These are phyloP conservation scores for Stramonita haemastoma DNA, from an alignment of 2,888 invertebrate species.

Conservation along the genomic window DNA sequence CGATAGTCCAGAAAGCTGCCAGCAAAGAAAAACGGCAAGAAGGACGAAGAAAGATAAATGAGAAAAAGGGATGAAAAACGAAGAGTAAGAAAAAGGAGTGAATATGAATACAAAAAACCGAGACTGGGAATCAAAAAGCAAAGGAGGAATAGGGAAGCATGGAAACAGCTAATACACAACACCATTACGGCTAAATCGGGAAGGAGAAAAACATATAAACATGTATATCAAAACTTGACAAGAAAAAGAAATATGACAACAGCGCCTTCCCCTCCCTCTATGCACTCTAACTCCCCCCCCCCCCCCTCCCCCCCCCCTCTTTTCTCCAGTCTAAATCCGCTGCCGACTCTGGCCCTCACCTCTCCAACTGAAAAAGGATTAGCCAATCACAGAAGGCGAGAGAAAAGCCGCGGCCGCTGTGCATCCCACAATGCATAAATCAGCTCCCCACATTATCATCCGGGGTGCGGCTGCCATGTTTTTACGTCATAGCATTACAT, in stretches of 20 bases:
- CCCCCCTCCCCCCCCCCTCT: not conserved
- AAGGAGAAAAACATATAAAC: not conserved
- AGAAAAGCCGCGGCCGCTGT: not conserved
- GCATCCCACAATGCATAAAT: conserved; percentile 30
- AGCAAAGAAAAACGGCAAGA: no score
- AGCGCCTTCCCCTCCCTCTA: not conserved
- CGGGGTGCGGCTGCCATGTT: conserved; percentile 17
- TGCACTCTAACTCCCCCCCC: not conserved
- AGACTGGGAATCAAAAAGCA: not conserved
- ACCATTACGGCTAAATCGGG: not conserved
- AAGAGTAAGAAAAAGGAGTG: not conserved
- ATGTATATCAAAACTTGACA: not conserved
- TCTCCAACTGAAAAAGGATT: not conserved
- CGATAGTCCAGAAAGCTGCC: no score
- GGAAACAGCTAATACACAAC: not conserved
- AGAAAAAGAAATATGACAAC: no score
- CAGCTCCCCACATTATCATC: conserved; percentile 3
- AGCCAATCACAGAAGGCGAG: not conserved
- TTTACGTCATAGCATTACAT: conserved; percentile 27
- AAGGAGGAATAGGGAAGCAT: not conserved
- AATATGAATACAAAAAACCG: not conserved
- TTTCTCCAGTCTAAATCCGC: not conserved
- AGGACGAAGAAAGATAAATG: not conserved
- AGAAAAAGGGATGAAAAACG: not conserved
- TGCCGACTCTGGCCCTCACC: not conserved